phyloP scores from a whole-genome alignment of 2,113 vertebrate species.

The Passer montanus region DNA sequence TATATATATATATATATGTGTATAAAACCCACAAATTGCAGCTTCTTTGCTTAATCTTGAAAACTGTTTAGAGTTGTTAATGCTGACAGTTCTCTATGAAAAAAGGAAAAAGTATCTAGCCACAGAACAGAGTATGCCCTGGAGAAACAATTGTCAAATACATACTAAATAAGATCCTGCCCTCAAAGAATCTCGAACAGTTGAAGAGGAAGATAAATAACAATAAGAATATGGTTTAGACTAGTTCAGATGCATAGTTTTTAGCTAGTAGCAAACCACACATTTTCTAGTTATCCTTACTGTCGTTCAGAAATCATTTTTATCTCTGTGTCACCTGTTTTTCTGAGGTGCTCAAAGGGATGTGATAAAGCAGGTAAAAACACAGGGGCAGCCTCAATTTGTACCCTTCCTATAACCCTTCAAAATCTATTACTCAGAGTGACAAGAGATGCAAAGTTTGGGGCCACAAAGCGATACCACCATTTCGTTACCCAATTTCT shows the following conservation, averaged over 20 bases:
- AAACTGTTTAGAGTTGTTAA: not conserved
- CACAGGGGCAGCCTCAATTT: not conserved
- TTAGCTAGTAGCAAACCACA: not conserved
- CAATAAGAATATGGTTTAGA: not conserved
- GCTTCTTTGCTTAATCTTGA: not conserved
- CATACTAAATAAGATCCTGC: not conserved
- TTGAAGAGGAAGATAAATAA: not conserved
- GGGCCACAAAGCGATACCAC: not conserved
- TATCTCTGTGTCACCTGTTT: not conserved
- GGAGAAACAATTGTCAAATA: not conserved
- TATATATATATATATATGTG: too few species aligned
- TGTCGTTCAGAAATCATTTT: not conserved
- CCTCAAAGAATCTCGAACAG: not conserved
- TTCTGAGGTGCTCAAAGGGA: not conserved
- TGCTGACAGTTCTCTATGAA: not conserved
- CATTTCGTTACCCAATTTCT: not conserved
- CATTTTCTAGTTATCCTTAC: not conserved
- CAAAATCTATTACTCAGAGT: not conserved
- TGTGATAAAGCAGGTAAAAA: not conserved
- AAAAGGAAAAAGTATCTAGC: not conserved
- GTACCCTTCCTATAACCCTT: not conserved
- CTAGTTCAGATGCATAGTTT: not conserved
- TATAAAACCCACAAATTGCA: not conserved
- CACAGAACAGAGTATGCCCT: not conserved
- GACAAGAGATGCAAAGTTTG: not conserved